phyloP scores from a whole-genome alignment of 2,113 vertebrate genomes.

The Saguinus midas region DNA sequence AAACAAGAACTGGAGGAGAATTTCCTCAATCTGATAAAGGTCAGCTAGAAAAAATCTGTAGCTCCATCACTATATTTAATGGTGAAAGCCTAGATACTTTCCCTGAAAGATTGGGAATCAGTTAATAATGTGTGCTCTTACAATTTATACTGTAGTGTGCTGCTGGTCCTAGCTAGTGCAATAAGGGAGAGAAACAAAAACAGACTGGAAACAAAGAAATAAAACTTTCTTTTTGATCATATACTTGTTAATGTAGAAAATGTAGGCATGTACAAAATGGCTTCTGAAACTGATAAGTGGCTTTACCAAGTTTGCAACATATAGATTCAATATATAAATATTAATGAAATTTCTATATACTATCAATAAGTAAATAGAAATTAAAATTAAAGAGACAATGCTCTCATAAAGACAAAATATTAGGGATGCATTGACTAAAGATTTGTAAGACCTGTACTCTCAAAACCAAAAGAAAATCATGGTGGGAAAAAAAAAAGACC shows the following conservation, averaged over 20 bases:
- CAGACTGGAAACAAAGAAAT: not conserved
- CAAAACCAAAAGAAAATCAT: not conserved
- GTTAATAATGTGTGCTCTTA: not conserved
- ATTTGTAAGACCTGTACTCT: not conserved
- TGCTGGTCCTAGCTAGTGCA: not conserved
- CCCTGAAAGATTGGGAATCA: not conserved
- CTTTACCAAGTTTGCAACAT: too few species aligned
- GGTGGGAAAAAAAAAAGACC: not conserved
- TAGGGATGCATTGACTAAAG: not conserved
- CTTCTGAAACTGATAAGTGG: too few species aligned
- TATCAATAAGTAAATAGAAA: not conserved
- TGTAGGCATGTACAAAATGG: not conserved
- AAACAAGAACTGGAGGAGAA: not conserved
- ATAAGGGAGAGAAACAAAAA: not conserved
- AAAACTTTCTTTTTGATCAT: not conserved
- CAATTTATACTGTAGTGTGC: not conserved
- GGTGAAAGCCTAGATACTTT: not conserved
- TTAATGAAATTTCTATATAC: too few species aligned
- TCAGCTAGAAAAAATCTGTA: not conserved
- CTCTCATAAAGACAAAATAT: not conserved
- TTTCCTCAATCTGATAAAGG: not conserved
- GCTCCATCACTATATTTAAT: not conserved
- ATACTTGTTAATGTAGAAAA: not conserved
- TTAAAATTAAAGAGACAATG: not conserved
- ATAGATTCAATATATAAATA: too few species aligned